phyloP scores from a whole-genome alignment of 2,888 invertebrate genomes.

The Drosophila stalkeri region DNA sequence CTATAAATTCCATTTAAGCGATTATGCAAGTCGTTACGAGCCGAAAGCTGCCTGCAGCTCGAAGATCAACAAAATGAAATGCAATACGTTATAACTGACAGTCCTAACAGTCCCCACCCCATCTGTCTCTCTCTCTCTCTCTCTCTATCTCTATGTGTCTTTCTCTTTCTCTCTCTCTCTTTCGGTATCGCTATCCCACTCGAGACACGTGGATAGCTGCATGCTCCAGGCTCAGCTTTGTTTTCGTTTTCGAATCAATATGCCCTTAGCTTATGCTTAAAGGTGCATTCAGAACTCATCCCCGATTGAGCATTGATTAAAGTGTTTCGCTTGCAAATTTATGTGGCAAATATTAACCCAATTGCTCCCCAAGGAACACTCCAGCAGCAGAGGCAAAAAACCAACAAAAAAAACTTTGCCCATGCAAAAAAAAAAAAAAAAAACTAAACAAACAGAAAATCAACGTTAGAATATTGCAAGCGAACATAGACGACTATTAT shows the following conservation, averaged over 20 bases:
- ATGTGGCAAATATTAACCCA: slow-evolving; percentile 78
- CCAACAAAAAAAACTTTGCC: slow-evolving; percentile 32
- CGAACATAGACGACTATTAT: background rate
- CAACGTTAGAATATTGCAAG: slow-evolving; percentile 4
- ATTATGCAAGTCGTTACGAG: slow-evolving; percentile 69
- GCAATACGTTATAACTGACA: slow-evolving; percentile 75
- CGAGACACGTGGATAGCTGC: slow-evolving; percentile 37
- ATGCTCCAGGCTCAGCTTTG: slow-evolving; percentile 9
- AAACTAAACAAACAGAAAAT: slow-evolving; percentile 28
- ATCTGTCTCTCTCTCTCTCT: background rate
- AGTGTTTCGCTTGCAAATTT: slow-evolving; percentile 77
- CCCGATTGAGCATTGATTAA: slow-evolving; percentile 72
- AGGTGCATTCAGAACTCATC: slow-evolving; percentile 64
- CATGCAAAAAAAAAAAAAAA: slow-evolving; percentile 25
- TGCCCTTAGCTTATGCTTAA: slow-evolving; percentile 45
- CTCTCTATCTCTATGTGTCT: slow-evolving; percentile 1
- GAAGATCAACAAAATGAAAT: slow-evolving; percentile 68
- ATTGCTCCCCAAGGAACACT: slow-evolving; percentile 78
- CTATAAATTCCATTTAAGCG: slow-evolving; percentile 75
- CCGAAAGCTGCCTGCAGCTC: slow-evolving; percentile 45
- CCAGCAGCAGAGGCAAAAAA: slow-evolving; percentile 24
- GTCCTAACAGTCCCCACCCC: background rate
- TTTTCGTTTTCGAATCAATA: slow-evolving; percentile 54
- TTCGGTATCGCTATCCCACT: background rate
- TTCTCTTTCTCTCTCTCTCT: slow-evolving; percentile 6